Conservation (phyloP, 2,797 vertebrate genomes). For the Pristis pectinata region DNA sequence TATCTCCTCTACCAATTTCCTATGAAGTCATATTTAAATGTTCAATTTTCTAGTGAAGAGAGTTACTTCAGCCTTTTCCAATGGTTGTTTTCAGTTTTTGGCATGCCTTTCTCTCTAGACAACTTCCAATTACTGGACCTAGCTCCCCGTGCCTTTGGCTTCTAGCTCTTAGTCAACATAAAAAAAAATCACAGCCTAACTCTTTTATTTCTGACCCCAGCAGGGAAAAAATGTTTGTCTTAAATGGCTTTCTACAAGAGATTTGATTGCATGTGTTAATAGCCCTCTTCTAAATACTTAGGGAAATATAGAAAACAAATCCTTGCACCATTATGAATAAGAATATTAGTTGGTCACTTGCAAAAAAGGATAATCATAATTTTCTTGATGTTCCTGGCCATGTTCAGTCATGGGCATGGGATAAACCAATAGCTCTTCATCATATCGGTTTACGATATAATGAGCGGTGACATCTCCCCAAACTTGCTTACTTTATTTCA, state of each 20-base stretch:
- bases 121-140: not conserved
- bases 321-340: not conserved
- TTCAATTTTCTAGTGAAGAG: not conserved
- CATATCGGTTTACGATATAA: not conserved
- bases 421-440: not conserved
- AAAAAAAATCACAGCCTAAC: not conserved
- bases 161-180: not conserved
- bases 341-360: not conserved
- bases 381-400: not conserved
- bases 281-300: too few species aligned
- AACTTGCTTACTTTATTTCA: not conserved
- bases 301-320: not conserved
- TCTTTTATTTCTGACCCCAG: not conserved
- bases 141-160: not conserved
- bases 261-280: not conserved
- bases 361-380: not conserved
- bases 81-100: not conserved
- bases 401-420: not conserved
- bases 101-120: not conserved
- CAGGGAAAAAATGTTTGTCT: not conserved
- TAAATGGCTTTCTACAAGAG: not conserved
- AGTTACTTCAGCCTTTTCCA: not conserved
- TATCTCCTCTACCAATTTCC: not conserved
- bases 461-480: not conserved
- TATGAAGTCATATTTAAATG: not conserved